Conservation (phyloP, 2,797 vertebrate species). For the Sebastes dallii region DNA sequence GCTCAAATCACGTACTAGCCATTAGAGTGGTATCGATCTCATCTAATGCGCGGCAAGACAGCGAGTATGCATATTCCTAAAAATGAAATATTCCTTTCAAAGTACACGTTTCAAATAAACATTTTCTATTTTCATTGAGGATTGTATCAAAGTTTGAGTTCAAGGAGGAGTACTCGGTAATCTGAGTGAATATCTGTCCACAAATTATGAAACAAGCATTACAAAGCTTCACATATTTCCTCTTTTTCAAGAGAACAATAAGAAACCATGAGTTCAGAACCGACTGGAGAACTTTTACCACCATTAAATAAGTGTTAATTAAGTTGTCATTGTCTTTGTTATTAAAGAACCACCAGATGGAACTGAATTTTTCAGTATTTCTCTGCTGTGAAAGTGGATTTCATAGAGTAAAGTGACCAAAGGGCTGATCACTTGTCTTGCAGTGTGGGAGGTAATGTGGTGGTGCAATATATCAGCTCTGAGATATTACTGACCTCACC, state of each 20-base stretch:
- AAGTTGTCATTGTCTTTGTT: neutral
- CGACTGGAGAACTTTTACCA: neutral
- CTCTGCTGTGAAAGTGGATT: neutral
- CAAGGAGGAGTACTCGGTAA: neutral
- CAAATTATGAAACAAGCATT: neutral
- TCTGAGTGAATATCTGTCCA: neutral
- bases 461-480: neutral
- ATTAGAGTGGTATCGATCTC: neutral
- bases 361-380: neutral
- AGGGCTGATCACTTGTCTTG: neutral
- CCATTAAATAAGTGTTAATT: neutral
- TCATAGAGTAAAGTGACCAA: slow-evolving; percentile 1
- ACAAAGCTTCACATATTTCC: neutral
- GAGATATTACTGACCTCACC: slow-evolving; percentile 15
- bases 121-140: neutral
- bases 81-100: neutral
- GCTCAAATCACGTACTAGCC: neutral
- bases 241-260: neutral
- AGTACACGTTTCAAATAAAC: neutral
- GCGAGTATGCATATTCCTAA: neutral
- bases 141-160: neutral
- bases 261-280: neutral
- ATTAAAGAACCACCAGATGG: neutral
- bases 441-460: slow-evolving; percentile 27
- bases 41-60: neutral